These are phyloP conservation scores for Ariolimax columbianus DNA, from an alignment of 2,888 invertebrate species.

Conservation along the genomic window DNA sequence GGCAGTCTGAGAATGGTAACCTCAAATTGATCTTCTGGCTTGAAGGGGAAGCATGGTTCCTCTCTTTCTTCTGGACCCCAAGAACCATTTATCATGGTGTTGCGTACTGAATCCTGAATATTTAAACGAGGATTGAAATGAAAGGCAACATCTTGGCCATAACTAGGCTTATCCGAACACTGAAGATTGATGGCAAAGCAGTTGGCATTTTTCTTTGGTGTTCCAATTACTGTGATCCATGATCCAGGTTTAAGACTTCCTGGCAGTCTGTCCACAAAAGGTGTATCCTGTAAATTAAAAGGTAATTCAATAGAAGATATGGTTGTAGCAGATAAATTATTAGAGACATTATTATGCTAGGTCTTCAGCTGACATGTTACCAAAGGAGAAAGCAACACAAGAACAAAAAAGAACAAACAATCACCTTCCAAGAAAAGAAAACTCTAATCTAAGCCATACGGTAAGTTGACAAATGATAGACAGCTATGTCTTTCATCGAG, in stretches of 20 bases:
- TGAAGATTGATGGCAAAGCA: conserved; percentile 66
- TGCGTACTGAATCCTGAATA: conserved; percentile 61
- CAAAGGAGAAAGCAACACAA: no score
- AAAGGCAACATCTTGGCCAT: conserved; percentile 81
- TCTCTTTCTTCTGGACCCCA: conserved; percentile 67
- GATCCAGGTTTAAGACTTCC: conserved; percentile 58
- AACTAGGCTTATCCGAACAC: conserved; percentile 52
- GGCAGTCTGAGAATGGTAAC: conserved; percentile 59
- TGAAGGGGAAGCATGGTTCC: conserved; percentile 63
- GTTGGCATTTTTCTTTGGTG: conserved; percentile 63
- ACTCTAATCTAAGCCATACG: no score
- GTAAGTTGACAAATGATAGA: no score
- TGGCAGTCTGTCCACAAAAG: conserved; percentile 59
- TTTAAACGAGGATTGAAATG: conserved; percentile 89
- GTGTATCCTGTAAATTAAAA: conserved; percentile 14
- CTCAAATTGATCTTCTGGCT: conserved; percentile 61
- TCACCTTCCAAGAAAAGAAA: no score
- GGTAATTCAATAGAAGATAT: no score
- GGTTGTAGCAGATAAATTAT: conserved; percentile 5
- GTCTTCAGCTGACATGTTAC: no score
- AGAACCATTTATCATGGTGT: conserved; percentile 58
- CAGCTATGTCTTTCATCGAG: no score
- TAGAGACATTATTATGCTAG: no score
- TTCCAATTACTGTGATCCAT: conserved; percentile 62
- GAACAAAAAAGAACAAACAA: no score